Evolutionary conservation across 2,797 vertebrate genomes (phyloP), one percentile per base, ranked within the genome.

Genomic region (Carcharodon carcharias): DNA sequence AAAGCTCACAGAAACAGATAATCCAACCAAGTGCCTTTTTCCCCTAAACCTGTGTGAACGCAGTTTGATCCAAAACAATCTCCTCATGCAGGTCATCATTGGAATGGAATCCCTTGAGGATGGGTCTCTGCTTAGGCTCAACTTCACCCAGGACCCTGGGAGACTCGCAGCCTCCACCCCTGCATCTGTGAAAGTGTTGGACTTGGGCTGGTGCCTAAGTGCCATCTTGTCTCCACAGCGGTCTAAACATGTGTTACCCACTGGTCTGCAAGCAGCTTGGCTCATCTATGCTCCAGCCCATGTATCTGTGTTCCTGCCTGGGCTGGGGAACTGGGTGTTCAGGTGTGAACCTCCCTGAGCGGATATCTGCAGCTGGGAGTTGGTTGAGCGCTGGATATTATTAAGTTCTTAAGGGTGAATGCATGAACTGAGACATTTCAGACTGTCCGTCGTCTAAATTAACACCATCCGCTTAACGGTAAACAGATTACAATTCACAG

Each of bases 361-460:
- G 14, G 77, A 0, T 14, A 4, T 21, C 77, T 40, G n/a, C 16
- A 5, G 77, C n/a, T 40, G 2, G 71, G 71, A n/a, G 73, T n/a
- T 40, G n/a, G n/a, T 4, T 0, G n/a, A 18, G 4, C 4, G 1
- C n/a, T 16, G 26, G 69, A 8, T 3, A 2, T 8, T 0, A 26
- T 8, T 71, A 71, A 14, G 40, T 45, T 45, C n/a, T 23, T 85
- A 40, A 45, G 80, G 14, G 14, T 45, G 40, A 21, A 4, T 21
- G 18, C 18, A 50, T 45, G 40, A 45, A 21, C 21, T 14, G 35
- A 35, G 11, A 35, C 3, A 35, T n/a, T 77, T 77, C 73, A 85
- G 82, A 85, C 45, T 8, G 45, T 21, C 21, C 82, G 18, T 21
- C 3, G 6, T 50, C 45, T 26, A 50, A 50, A 50, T 18, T 85